phyloP scores from a whole-genome alignment of 2,113 vertebrate genomes.

The Hirundichthys speculiger region DNA sequence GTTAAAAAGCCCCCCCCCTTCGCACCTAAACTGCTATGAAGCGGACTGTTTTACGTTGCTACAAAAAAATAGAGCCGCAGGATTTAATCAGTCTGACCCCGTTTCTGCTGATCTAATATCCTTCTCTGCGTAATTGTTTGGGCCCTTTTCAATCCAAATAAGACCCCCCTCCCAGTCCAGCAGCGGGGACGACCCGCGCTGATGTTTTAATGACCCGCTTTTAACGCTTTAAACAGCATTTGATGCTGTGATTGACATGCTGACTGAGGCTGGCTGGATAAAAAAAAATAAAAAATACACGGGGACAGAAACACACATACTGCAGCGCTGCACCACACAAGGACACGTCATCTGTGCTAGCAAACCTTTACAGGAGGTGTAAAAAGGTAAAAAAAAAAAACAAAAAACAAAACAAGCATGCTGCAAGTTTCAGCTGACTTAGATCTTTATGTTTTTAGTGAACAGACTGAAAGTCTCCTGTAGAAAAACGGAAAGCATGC shows the following conservation, averaged over 20 bases:
- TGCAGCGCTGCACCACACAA: slow-evolving; percentile 40
- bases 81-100: slow-evolving; percentile 25
- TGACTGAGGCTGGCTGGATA: slow-evolving; percentile 50
- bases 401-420: slow-evolving; percentile 57
- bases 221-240: slow-evolving; percentile 37
- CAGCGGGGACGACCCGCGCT: slow-evolving; percentile 9
- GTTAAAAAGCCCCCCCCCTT: background rate
- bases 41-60: background rate
- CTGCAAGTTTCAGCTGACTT: slow-evolving; percentile 41
- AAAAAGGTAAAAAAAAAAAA: too few relatives aligned
- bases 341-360: slow-evolving; percentile 43
- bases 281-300: too few relatives aligned
- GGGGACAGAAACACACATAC: slow-evolving; percentile 45
- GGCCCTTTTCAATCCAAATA: slow-evolving; percentile 61
- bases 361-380: slow-evolving; percentile 55
- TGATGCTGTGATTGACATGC: slow-evolving; percentile 59
- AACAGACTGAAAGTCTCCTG: slow-evolving; percentile 19
- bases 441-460: background rate
- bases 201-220: slow-evolving; percentile 28
- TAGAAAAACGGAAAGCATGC: slow-evolving; percentile 69
- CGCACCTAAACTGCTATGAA: slow-evolving; percentile 2
- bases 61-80: slow-evolving; percentile 9
- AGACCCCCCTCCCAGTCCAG: slow-evolving; percentile 51
- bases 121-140: slow-evolving; percentile 3
- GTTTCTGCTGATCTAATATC: slow-evolving; percentile 18